These are phyloP conservation scores for Bellardia pandia DNA, from an alignment of 2,888 invertebrate genomes.

Conservation along the genomic window DNA sequence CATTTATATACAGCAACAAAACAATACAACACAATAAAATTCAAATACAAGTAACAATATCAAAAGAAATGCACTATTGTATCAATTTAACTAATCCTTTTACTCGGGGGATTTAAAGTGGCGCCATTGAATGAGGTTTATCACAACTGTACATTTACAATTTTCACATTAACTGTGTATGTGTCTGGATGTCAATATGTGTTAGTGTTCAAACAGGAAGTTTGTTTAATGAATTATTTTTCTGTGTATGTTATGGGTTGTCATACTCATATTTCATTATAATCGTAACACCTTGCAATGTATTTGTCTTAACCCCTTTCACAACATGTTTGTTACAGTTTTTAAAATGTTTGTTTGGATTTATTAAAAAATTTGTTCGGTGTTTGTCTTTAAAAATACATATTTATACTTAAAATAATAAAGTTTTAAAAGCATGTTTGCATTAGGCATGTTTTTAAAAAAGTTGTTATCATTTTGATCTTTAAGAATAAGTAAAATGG, in stretches of 20 bases:
- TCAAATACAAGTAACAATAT: slow-evolving; percentile 27
- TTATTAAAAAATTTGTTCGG: slow-evolving; percentile 4
- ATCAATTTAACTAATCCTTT: slow-evolving; percentile 67
- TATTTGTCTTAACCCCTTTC: slow-evolving; percentile 37
- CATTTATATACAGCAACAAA: slow-evolving; percentile 57
- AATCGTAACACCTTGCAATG: slow-evolving; percentile 56
- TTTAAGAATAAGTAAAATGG: slow-evolving; percentile 12
- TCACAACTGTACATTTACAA: slow-evolving; percentile 34
- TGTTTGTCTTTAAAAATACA: slow-evolving; percentile 5
- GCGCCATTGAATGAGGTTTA: slow-evolving; percentile 59
- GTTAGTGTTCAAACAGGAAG: slow-evolving; percentile 55
- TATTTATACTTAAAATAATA: background rate
- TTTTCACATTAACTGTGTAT: slow-evolving; percentile 2
- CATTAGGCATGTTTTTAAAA: slow-evolving; percentile 23
- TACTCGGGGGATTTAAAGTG: slow-evolving; percentile 48
- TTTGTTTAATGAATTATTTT: background rate
- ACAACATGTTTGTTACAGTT: slow-evolving; percentile 21
- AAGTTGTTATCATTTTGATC: slow-evolving; percentile 38
- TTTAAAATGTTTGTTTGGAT: background rate
- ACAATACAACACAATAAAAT: slow-evolving; percentile 37
- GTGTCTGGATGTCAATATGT: slow-evolving; percentile 40
- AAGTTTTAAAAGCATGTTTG: slow-evolving; percentile 13
- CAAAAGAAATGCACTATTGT: slow-evolving; percentile 27
- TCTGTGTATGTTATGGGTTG: background rate
- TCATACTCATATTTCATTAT: slow-evolving; percentile 46